These are phyloP conservation scores for Melieria crassipennis DNA, from an alignment of 2,888 invertebrate genomes.

Conservation along the genomic window DNA sequence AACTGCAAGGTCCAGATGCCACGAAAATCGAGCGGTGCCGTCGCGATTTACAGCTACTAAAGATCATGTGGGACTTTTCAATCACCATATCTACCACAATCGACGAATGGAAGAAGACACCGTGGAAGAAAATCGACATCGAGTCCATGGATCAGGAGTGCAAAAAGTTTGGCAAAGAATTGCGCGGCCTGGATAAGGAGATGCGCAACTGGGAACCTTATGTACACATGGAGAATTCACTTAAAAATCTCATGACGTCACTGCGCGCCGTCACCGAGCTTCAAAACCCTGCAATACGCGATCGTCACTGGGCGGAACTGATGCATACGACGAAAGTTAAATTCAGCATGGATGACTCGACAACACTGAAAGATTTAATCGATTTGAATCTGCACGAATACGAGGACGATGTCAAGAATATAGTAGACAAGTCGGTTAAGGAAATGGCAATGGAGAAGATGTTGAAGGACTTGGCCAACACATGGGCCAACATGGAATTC, in stretches of 20 bases:
- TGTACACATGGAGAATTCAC: conserved; percentile 78
- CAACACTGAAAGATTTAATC: conserved; percentile 87
- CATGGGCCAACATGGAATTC: conserved; percentile 87
- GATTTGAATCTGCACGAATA: conserved; percentile 89
- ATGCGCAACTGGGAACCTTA: conserved; percentile 84
- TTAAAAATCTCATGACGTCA: conserved; percentile 94
- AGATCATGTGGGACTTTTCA: conserved; percentile 91
- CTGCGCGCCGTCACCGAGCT: conserved; percentile 91
- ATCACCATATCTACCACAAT: conserved; percentile 82
- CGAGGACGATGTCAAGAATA: conserved; percentile 94
- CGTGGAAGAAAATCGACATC: conserved; percentile 93
- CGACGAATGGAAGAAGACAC: conserved; percentile 91
- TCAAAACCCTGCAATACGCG: conserved; percentile 93
- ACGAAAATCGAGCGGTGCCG: conserved; percentile 79
- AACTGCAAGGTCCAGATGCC: conserved; percentile 85
- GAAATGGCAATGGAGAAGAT: conserved; percentile 97
- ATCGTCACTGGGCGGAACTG: conserved; percentile 92
- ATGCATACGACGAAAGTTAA: conserved; percentile 90
- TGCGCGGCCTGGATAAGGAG: conserved; percentile 83
- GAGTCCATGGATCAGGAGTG: conserved; percentile 95
- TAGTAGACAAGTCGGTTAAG: conserved; percentile 95
- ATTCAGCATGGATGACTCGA: conserved; percentile 67
- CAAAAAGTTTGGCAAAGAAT: conserved; percentile 88
- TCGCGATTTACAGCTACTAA: conserved; percentile 79
- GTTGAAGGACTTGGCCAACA: conserved; percentile 82